Percentiles rank a stretch among this genome's conserved stretches.
phyloP scores from a whole-genome alignment of 2,888 invertebrate genomes.

The Trichogramma evanescens region DNA sequence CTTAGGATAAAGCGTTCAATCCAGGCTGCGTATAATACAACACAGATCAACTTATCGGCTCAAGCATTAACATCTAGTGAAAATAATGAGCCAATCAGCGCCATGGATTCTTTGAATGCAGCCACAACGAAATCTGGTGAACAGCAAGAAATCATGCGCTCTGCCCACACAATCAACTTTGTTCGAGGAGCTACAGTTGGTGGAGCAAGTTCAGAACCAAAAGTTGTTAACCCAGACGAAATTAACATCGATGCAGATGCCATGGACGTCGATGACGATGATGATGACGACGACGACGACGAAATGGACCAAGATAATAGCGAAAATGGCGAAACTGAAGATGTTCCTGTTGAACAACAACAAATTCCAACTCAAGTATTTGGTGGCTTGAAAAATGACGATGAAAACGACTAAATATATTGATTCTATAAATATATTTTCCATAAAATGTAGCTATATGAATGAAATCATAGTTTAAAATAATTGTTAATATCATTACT shows the following conservation, averaged over 20 bases:
- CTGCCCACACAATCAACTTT: conserved; percentile 67
- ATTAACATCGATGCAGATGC: conserved; percentile 62
- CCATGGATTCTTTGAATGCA: conserved; percentile 57
- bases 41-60: conserved; percentile 98
- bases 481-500: no score
- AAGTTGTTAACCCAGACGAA: conserved; percentile 80
- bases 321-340: conserved; percentile 52
- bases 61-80: conserved; percentile 81
- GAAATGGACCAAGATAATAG: conserved; percentile 47
- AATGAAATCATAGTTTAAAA: no score
- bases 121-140: conserved; percentile 1
- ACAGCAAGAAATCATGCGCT: conserved; percentile 27
- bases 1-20: conserved; percentile 94
- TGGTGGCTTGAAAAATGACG: conserved; percentile 62
- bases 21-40: conserved; percentile 96
- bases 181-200: conserved; percentile 83
- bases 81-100: conserved; percentile 67
- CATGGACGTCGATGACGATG: conserved; percentile 62
- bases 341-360: conserved; percentile 75
- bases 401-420: conserved; percentile 26
- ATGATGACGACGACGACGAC: conserved; percentile 51
- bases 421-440: conserved; percentile 3
- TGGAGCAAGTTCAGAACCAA: conserved; percentile 55
- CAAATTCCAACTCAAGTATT: conserved; percentile 85
- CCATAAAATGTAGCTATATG: no score